These are phyloP conservation scores for Takifugu bimaculatus DNA, from an alignment of 2,113 vertebrate species.

Conservation along the genomic window DNA sequence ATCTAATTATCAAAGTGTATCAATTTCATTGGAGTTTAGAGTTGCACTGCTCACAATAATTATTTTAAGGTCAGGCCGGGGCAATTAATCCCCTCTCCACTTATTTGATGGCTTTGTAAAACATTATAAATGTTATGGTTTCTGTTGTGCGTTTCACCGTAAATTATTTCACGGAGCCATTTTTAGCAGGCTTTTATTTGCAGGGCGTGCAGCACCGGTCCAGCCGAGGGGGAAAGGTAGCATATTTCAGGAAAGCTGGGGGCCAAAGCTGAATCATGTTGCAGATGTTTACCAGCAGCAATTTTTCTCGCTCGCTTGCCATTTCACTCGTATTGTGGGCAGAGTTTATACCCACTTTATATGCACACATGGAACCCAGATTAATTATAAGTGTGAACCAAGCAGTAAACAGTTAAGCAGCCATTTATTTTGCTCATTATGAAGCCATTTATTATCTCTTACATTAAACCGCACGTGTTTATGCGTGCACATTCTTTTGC, in stretches of 20 bases:
- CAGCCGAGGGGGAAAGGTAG: conserved; percentile 19
- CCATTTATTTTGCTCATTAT: conserved; percentile 68
- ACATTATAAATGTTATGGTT: conserved; percentile 78
- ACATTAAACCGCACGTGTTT: conserved; percentile 58
- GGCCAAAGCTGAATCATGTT: conserved; percentile 41
- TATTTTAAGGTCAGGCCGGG: conserved; percentile 81
- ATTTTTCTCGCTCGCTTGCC: conserved; percentile 43
- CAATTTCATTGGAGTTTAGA: conserved; percentile 86
- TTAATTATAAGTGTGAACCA: conserved; percentile 71
- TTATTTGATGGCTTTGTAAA: conserved; percentile 84
- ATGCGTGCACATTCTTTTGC: conserved; percentile 57
- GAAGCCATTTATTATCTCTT: conserved; percentile 66
- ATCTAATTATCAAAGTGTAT: conserved; percentile 94
- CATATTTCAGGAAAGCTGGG: conserved; percentile 23
- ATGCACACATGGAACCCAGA: conserved; percentile 63
- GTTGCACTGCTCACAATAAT: conserved; percentile 82
- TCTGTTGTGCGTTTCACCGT: conserved; percentile 59
- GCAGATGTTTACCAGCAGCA: conserved; percentile 53
- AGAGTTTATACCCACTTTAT: conserved; percentile 56
- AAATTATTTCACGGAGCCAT: conserved; percentile 61
- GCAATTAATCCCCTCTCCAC: conserved; percentile 84
- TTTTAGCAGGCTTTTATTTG: conserved; percentile 41
- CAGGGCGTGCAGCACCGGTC: conserved; percentile 17
- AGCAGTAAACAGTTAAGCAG: conserved; percentile 69
- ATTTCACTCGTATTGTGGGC: conserved; percentile 38